These are phyloP conservation scores for Ctenodactylus gundi DNA, from an alignment of 2,113 vertebrate species.

Conservation along the genomic window DNA sequence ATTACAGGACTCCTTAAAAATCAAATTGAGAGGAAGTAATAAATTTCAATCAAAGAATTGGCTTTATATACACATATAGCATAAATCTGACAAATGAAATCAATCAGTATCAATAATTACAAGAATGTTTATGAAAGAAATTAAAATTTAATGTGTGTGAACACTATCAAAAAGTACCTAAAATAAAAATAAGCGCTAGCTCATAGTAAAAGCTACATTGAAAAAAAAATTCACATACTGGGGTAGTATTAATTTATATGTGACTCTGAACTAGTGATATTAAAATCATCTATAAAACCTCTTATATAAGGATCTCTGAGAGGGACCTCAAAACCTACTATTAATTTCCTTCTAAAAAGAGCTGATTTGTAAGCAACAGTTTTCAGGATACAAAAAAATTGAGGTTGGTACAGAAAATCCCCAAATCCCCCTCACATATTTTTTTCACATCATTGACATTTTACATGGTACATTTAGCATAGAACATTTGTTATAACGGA, in stretches of 20 bases:
- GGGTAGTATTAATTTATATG: background rate
- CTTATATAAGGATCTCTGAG: background rate
- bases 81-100: background rate
- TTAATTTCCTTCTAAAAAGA: background rate
- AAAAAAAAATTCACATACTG: background rate
- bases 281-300: background rate
- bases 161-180: background rate
- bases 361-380: background rate
- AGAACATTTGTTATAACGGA: background rate
- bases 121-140: background rate
- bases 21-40: background rate
- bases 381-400: background rate
- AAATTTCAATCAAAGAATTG: background rate
- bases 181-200: background rate
- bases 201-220: background rate
- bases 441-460: background rate
- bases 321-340: background rate
- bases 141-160: background rate
- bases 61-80: background rate
- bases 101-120: background rate
- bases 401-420: background rate
- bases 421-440: too few species aligned
- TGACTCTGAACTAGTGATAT: background rate
- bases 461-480: background rate
- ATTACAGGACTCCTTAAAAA: background rate